Evolutionary conservation across 2,888 invertebrate species (phyloP).

Genomic region (Pecten maximus): DNA sequence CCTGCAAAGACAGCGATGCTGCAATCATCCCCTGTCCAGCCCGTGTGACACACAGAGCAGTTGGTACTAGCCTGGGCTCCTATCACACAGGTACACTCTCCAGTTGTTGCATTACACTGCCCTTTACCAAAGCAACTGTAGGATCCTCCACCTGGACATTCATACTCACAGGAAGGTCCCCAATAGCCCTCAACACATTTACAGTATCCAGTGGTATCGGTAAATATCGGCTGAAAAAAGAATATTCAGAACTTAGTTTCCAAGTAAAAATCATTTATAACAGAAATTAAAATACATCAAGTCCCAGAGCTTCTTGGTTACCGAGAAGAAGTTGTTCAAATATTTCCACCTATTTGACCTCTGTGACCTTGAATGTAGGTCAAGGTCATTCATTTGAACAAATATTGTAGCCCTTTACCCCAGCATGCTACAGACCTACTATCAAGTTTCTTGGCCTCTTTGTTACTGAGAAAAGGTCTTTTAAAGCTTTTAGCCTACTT

Average conservation of each 20-base stretch:
- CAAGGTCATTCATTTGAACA: too few species aligned
- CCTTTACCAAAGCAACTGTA: slow-evolving; percentile 70
- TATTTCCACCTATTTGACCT: too few species aligned
- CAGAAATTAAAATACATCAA: too few species aligned
- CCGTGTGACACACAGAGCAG: slow-evolving; percentile 61
- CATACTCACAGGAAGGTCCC: slow-evolving; percentile 61
- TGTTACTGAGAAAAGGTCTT: too few species aligned
- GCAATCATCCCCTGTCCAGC: slow-evolving; percentile 69
- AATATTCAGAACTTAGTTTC: not conserved
- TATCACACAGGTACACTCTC: slow-evolving; percentile 64
- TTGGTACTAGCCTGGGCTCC: slow-evolving; percentile 55
- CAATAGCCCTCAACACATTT: slow-evolving; percentile 67
- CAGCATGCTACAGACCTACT: too few species aligned
- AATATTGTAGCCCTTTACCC: too few species aligned
- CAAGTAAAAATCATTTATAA: too few species aligned
- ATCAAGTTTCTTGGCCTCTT: too few species aligned
- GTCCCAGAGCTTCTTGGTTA: too few species aligned
- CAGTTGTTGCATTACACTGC: slow-evolving; percentile 60
- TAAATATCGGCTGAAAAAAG: slow-evolving; percentile 41
- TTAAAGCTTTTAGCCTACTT: too few species aligned
- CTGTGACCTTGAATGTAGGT: too few species aligned
- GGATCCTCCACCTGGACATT: slow-evolving; percentile 66
- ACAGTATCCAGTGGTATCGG: slow-evolving; percentile 57
- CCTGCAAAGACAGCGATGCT: slow-evolving; percentile 56
- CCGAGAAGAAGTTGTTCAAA: too few species aligned